phyloP scores from a whole-genome alignment of 1,140 invertebrate species.

The Bacillus rossius region DNA sequence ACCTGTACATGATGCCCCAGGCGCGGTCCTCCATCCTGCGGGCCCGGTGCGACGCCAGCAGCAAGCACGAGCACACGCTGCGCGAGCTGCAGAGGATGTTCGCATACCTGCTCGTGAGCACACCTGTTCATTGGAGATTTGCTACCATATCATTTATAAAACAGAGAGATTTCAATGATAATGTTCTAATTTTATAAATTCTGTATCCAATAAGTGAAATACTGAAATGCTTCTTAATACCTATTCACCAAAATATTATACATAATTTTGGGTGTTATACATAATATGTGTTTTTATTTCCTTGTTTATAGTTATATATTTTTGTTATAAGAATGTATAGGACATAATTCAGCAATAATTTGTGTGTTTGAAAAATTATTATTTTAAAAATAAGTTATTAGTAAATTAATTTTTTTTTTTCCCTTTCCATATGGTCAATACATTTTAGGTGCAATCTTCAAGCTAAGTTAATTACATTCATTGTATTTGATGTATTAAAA shows the following conservation, averaged over 20 bases:
- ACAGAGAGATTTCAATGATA: constrained; percentile 5
- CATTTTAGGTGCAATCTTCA: too few species aligned
- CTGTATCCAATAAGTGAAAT: neutral
- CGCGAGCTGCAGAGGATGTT: constrained; percentile 92
- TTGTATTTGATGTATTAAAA: too few species aligned
- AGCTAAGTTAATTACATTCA: too few species aligned
- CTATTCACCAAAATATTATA: too few species aligned
- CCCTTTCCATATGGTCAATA: too few species aligned
- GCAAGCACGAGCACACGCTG: constrained; percentile 76
- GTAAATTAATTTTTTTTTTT: too few species aligned
- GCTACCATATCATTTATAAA: constrained; percentile 7
- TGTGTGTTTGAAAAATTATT: neutral
- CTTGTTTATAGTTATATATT: neutral
- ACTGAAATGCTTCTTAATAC: neutral
- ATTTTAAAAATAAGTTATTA: too few species aligned
- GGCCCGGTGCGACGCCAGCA: constrained; percentile 56
- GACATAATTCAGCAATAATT: neutral
- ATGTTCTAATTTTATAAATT: constrained; percentile 9
- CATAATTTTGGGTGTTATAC: too few species aligned
- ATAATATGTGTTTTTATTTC: neutral
- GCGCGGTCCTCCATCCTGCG: constrained; percentile 75
- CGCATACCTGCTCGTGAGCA: constrained; percentile 74
- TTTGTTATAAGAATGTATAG: neutral
- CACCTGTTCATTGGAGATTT: too few species aligned
- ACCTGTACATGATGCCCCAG: constrained; percentile 94